These are phyloP conservation scores for Helarctos malayanus DNA, from an alignment of 2,797 vertebrate genomes.

Conservation along the genomic window DNA sequence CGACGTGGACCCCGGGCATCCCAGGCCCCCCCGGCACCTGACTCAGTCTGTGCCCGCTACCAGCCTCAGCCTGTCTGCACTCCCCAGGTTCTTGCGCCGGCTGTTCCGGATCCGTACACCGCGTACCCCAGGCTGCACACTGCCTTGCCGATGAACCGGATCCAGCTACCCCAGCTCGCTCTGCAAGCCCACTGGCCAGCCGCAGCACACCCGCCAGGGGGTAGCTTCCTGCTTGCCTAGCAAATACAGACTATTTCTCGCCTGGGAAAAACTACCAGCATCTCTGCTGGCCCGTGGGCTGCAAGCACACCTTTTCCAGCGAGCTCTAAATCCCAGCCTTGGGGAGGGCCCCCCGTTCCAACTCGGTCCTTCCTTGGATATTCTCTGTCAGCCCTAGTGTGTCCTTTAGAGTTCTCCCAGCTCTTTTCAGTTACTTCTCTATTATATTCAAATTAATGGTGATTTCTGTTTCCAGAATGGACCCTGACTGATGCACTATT, in stretches of 20 bases:
- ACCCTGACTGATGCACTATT: not conserved
- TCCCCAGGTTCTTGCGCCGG: not conserved
- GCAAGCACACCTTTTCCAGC: not conserved
- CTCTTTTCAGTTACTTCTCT: not conserved
- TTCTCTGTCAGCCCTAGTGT: not conserved
- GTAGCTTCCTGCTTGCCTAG: not conserved
- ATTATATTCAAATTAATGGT: not conserved
- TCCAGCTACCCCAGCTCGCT: not conserved
- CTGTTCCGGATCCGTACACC: not conserved
- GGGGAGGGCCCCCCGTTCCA: not conserved
- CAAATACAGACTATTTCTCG: not conserved
- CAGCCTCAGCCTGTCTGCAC: not conserved
- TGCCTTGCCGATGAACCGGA: not conserved
- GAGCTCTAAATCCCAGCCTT: not conserved
- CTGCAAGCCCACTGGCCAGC: not conserved
- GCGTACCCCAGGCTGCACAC: not conserved
- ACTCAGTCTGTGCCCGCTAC: not conserved
- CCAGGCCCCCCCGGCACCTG: not conserved
- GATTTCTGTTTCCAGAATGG: not conserved
- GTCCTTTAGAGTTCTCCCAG: not conserved
- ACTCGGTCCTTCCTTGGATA: not conserved
- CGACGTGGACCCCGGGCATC: not conserved
- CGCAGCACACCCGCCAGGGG: too few relatives aligned
- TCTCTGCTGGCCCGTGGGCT: not conserved
- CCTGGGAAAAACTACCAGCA: not conserved